Conservation (phyloP, 2,113 vertebrate species). For the Chloropsis cyanopogon region DNA sequence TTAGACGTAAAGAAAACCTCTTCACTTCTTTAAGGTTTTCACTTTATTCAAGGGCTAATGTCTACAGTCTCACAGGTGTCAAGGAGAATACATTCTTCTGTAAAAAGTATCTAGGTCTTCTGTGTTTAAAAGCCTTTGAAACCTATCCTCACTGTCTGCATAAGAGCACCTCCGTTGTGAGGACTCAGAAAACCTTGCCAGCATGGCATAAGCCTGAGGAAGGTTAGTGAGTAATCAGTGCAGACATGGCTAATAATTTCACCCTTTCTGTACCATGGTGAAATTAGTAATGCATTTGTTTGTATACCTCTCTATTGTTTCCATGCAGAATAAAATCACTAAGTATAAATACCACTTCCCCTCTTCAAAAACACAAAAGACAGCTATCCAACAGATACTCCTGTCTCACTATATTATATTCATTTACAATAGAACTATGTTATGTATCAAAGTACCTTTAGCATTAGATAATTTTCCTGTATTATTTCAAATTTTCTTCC, state of each 20-base stretch:
- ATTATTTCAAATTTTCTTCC: not conserved
- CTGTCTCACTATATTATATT: not conserved
- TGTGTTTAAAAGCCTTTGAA: constrained; percentile 15
- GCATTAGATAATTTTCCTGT: not conserved
- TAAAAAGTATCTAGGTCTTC: not conserved
- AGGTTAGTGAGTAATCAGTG: not conserved
- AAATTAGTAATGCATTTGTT: not conserved
- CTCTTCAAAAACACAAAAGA: not conserved
- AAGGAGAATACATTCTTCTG: not conserved
- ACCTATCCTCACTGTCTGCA: not conserved
- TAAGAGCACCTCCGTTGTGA: not conserved
- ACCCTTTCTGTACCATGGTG: not conserved
- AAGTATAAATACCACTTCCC: not conserved
- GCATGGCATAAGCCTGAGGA: not conserved
- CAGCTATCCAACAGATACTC: not conserved
- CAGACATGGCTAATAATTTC: not conserved
- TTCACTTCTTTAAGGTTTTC: not conserved
- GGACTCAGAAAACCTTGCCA: not conserved
- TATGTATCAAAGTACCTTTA: not conserved
- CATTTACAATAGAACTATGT: not conserved
- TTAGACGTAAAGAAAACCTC: not conserved
- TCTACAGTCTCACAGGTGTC: not conserved
- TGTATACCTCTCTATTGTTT: not conserved
- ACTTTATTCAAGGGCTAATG: not conserved
- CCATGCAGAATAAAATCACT: not conserved